Percentiles rank a stretch among this genome's conserved stretches.
These are phyloP conservation scores for Andricus grossulariae DNA, from an alignment of 1,140 invertebrate genomes.

Conservation along the genomic window DNA sequence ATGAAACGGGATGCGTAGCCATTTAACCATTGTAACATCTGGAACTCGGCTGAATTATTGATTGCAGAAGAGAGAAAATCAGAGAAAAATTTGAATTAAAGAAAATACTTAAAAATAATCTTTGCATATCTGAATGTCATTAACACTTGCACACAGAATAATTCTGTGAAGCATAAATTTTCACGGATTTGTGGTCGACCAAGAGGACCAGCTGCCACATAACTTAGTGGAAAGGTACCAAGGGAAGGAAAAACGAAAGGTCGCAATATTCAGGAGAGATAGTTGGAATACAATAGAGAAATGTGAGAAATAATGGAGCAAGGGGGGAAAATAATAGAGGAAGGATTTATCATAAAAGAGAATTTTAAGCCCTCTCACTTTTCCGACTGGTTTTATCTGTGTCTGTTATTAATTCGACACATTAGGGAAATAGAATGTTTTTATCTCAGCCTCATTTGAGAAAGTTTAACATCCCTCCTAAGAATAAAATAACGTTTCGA, in stretches of 20 bases:
- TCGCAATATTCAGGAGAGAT: not conserved
- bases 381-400: not conserved
- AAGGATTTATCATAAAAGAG: not conserved
- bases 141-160: conserved; percentile 2
- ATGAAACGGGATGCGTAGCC: not conserved
- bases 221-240: not conserved
- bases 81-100: not conserved
- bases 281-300: not conserved
- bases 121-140: not conserved
- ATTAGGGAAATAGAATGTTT: not conserved
- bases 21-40: not conserved
- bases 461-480: no score
- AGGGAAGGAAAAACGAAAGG: not conserved
- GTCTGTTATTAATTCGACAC: not conserved
- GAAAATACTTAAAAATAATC: not conserved
- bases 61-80: not conserved
- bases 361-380: not conserved
- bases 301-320: not conserved
- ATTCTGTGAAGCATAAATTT: not conserved
- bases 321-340: not conserved
- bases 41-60: not conserved
- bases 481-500: not conserved
- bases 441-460: not conserved
- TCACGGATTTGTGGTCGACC: conserved; percentile 16
- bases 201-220: conserved; percentile 2